phyloP scores from a whole-genome alignment of 92 coral and sea anemone genomes.

The Umimayanthus chanpuru region DNA sequence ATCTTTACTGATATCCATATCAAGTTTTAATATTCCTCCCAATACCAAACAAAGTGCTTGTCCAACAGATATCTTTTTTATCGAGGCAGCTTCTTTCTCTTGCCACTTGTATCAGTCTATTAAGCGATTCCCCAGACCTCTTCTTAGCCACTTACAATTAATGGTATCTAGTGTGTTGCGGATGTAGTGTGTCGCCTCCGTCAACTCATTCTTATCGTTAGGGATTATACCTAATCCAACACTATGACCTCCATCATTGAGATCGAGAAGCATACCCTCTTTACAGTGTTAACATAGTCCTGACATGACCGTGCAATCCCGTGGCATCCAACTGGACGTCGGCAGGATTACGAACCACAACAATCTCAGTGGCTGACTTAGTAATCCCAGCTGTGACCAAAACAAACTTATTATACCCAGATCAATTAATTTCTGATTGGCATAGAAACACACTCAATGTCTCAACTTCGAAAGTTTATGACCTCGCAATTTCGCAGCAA shows the following conservation, averaged over 20 bases:
- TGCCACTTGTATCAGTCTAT: background rate
- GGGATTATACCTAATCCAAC: background rate
- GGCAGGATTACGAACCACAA: background rate
- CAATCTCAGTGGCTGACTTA: constrained; percentile 8
- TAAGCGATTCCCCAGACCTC: background rate
- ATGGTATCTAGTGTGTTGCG: background rate
- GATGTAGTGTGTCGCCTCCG: constrained; percentile 1
- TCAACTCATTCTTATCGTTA: background rate
- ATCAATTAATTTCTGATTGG: background rate
- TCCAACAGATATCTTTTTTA: background rate
- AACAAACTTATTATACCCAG: constrained; percentile 3
- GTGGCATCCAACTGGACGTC: constrained; percentile 2
- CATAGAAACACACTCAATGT: constrained; percentile 1
- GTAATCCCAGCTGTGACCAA: background rate
- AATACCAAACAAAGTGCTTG: background rate
- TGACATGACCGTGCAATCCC: constrained; percentile 10
- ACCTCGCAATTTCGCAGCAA: no score
- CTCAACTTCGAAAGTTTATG: background rate
- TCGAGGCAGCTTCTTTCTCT: constrained; percentile 6
- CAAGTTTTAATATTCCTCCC: background rate
- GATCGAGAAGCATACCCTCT: background rate
- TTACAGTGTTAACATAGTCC: background rate
- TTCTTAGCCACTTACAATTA: background rate
- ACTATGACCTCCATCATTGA: constrained; percentile 8
- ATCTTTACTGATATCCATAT: background rate